phyloP scores from a whole-genome alignment of 30 jellyfish, hydroid and myxozoan genomes.

The Turritopsis dohrnii region DNA sequence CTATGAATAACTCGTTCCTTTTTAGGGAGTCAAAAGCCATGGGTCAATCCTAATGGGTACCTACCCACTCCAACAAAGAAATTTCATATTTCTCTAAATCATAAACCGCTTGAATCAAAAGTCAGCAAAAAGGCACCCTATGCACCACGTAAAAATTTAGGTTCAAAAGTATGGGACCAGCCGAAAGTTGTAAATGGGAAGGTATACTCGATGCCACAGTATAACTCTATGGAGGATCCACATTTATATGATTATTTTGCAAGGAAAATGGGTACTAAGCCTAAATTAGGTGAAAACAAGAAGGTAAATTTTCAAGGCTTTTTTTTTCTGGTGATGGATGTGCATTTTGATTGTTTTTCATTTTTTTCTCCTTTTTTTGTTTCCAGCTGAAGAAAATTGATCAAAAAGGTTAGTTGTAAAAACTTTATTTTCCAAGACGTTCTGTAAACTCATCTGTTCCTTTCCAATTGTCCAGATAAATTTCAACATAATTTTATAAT shows the following conservation, averaged over 20 bases:
- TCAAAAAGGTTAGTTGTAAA: background rate
- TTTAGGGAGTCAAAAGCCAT: slow-evolving; percentile 40
- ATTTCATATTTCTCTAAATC: slow-evolving; percentile 44
- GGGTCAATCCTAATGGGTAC: slow-evolving; percentile 88
- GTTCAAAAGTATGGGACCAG: slow-evolving; percentile 42
- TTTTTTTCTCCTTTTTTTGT: too few relatives aligned
- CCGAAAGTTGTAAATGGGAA: slow-evolving; percentile 98
- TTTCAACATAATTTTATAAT: too few relatives aligned
- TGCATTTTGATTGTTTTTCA: too few relatives aligned
- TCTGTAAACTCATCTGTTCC: background rate
- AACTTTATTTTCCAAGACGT: background rate
- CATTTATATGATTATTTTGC: slow-evolving; percentile 81
- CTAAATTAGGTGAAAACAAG: slow-evolving; percentile 34
- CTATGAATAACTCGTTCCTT: too few relatives aligned
- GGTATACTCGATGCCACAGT: slow-evolving; percentile 59
- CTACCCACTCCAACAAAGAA: slow-evolving; percentile 60
- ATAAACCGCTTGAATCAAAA: slow-evolving; percentile 63
- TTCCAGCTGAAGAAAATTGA: background rate
- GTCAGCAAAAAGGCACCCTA: slow-evolving; percentile 87
- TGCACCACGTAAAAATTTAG: slow-evolving; percentile 81
- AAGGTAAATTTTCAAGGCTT: too few relatives aligned
- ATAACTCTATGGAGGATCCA: slow-evolving; percentile 89
- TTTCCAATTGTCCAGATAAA: too few relatives aligned
- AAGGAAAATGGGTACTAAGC: slow-evolving; percentile 69
- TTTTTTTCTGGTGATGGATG: too few relatives aligned